These are phyloP conservation scores for Drosophila neonasuta DNA, from an alignment of 2,888 invertebrate species.

Conservation along the genomic window DNA sequence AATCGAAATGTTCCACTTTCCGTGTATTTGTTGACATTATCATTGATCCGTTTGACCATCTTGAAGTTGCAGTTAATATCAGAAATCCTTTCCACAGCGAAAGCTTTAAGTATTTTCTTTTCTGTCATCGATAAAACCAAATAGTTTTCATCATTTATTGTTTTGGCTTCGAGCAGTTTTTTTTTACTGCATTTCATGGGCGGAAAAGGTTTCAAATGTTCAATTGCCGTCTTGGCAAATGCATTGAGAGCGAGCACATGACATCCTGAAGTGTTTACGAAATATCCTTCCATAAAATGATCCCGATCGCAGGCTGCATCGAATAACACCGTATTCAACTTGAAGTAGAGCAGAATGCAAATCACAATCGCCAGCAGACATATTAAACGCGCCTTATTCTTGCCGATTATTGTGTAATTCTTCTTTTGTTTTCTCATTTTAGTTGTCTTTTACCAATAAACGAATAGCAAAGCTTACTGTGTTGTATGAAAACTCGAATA, in stretches of 20 bases:
- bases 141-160: neutral
- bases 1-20: neutral
- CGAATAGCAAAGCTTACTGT: neutral
- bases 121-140: neutral
- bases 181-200: slow-evolving; percentile 7
- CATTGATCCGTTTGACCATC: neutral
- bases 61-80: slow-evolving; percentile 6
- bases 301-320: neutral
- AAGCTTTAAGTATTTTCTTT: neutral
- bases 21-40: neutral
- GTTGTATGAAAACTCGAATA: neutral
- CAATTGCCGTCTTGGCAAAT: neutral
- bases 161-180: slow-evolving; percentile 20
- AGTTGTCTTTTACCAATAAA: neutral
- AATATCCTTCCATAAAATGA: slow-evolving; percentile 17
- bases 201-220: neutral
- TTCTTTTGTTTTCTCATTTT: neutral
- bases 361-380: slow-evolving; percentile 6
- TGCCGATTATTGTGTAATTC: neutral
- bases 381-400: neutral
- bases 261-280: slow-evolving; percentile 53
- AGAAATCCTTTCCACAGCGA: neutral
- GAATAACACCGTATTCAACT: neutral
- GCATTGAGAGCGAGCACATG: slow-evolving; percentile 34
- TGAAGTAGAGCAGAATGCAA: slow-evolving; percentile 17